Percentiles rank a stretch among this genome's conserved stretches.
These are phyloP conservation scores for Podiceps cristatus DNA, from an alignment of 2,113 vertebrate species.

Conservation along the genomic window DNA sequence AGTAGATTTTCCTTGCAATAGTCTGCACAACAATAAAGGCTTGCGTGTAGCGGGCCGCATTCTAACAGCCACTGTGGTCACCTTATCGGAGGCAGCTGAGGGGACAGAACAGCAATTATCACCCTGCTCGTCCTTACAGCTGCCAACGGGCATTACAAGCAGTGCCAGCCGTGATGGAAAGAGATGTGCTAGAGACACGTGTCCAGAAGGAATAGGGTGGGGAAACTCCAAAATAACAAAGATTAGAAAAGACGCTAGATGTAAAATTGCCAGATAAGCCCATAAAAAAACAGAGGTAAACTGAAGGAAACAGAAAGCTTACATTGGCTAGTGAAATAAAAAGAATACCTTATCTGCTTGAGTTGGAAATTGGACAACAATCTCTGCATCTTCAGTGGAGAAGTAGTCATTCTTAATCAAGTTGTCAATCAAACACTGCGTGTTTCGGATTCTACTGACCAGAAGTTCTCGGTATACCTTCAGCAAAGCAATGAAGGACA, in stretches of 20 bases:
- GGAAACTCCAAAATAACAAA: not conserved
- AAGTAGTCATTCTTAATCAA: conserved; percentile 84
- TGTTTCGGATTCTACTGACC: conserved; percentile 85
- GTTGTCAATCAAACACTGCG: conserved; percentile 91
- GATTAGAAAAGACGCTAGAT: not conserved
- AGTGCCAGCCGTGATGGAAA: not conserved
- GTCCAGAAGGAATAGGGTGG: not conserved
- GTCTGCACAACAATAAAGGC: not conserved
- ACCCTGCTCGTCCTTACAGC: not conserved
- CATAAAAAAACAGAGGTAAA: not conserved
- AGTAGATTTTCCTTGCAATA: not conserved
- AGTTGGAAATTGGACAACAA: conserved; percentile 82
- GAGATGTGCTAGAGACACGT: not conserved
- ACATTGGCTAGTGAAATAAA: not conserved
- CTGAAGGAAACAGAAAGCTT: not conserved
- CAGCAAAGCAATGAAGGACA: conserved; percentile 70
- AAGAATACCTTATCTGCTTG: conserved; percentile 85
- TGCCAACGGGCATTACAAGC: not conserved
- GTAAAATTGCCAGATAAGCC: not conserved
- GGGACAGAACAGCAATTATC: not conserved
- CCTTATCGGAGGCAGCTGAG: not conserved
- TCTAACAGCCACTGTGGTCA: not conserved
- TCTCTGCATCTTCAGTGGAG: conserved; percentile 89
- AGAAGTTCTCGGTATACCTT: conserved; percentile 85
- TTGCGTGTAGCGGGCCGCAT: not conserved